Evolutionary conservation across 2,888 invertebrate species (phyloP).

Genomic region (Ctena decussata): DNA sequence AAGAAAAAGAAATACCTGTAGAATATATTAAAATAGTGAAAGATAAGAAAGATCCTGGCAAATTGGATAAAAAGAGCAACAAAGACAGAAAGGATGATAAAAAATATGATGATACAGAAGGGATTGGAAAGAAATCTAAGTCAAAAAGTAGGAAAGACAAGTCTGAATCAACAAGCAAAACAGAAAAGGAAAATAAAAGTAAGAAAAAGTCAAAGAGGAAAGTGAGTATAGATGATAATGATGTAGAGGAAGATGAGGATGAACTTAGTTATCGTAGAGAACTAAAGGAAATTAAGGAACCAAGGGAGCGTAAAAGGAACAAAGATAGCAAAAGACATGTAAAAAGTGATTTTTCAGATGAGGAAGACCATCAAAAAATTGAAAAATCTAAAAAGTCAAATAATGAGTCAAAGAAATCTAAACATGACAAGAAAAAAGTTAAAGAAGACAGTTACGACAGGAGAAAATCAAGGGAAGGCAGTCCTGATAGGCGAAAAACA

Average conservation of each 20-base stretch:
- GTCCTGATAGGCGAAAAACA: neutral
- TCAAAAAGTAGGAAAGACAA: conserved; percentile 28
- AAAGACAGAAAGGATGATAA: conserved; percentile 17
- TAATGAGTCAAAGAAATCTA: conserved; percentile 14
- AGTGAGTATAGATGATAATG: conserved; percentile 55
- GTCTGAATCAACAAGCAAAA: conserved; percentile 1
- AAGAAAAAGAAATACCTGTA: neutral
- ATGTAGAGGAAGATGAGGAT: conserved; percentile 37
- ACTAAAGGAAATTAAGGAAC: neutral
- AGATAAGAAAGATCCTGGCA: conserved; percentile 19
- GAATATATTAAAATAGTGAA: conserved; percentile 31
- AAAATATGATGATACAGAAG: conserved; percentile 51
- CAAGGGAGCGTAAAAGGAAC: neutral
- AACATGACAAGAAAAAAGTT: neutral
- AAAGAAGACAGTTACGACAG: conserved; percentile 9
- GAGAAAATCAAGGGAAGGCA: conserved; percentile 1
- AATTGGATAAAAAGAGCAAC: neutral
- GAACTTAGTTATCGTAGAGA: conserved; percentile 3
- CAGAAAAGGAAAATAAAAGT: conserved; percentile 48
- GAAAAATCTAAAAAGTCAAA: conserved; percentile 16
- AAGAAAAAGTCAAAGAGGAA: conserved; percentile 53
- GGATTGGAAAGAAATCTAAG: conserved; percentile 51
- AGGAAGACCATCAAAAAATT: conserved; percentile 6
- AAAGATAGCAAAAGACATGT: conserved; percentile 28
- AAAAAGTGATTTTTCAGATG: conserved; percentile 35